Base-by-base conservation (phyloP, 2,888 invertebrate species). In the Tribolium freemani region DNA sequence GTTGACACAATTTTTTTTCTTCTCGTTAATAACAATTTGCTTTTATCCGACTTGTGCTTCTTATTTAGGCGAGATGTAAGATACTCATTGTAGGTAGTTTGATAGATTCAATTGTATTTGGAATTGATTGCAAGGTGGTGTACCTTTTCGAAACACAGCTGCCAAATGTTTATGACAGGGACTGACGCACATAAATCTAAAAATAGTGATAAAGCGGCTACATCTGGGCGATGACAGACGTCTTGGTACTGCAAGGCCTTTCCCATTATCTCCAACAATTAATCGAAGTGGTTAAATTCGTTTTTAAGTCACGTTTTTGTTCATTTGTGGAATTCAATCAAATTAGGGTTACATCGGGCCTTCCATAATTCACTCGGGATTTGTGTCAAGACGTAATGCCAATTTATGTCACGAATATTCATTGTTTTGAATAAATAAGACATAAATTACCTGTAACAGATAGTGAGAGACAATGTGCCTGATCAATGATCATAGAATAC, bases 171-270 rank as follows among this genome's bases (percentile, higher is more conserved):
- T 76, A 60, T 81, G 81, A 80, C 81, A 81, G 9, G 64, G 72
- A 77, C 71, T 83, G 83, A 83, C 82, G 83, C 80, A 81, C 78
- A 76, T 76, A 75, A 78, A 76, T 79, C 82, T 82, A 82, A 81
- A 83, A 82, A 82, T 82, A 83, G 77, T 79, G 69, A 75, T 61
- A 70, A 70, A 63, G 60, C 60, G 38, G 51, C 57, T 45, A 63
- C 38, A 48, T 54, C 57, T 61, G 63, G 69, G 63, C 48, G 53
- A 31, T 63, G 69, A 70, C 58, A 70, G 63, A 26, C 58, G 48
- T 26, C 51, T 50, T 58, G 53, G 30, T 46, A 16, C 50, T 21
- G 5, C 60, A 69, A 68, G 68, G 68, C 5, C 50, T 26, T 10
- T 48, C 20, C 48, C 8, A 68, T 63, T 50, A 13, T 68, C 16